Evolutionary conservation across 2,797 vertebrate species (phyloP), one percentile per base, ranked within the genome.

Genomic region (Emydoidea blandingii): DNA sequence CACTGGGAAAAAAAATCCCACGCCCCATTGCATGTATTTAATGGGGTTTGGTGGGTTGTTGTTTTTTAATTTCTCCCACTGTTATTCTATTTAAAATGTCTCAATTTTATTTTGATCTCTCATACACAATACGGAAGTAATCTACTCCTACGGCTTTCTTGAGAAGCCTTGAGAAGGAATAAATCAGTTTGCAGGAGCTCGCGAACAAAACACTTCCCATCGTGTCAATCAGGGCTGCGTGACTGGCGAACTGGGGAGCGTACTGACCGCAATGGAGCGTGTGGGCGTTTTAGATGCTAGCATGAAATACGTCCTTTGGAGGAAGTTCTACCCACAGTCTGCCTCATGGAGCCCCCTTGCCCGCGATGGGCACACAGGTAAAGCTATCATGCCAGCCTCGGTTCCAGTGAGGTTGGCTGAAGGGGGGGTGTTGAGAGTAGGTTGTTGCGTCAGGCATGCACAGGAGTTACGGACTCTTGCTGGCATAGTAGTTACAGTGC

Each of bases 71-170:
- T 44, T 74, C 72, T 74, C 72, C 41, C 62, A 65, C 65, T 72
- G n/a, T 76, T 86, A 27, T 91, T 90, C 93, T 95, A n/a, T 88
- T 90, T 94, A 94, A 81, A 97, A 89, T 96, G 82, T 89, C 79
- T 86, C 88, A 44, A 50, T 88, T 96, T 96, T 96, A 93, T 91
- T 94, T 95, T 93, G 94, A 96, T 94, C 87, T 95, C 79, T 91
- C 88, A 65, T 81, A 83, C 5, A 19, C 84, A 78, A 86, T 91
- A 79, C 74, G 86, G 87, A 87, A 16, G 81, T 79, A 53, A 91
- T 82, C 87, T 76, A 94, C 85, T 93, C 86, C 92, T 95, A 74
- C 94, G 91, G 85, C 86, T 80, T 93, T 92, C 74, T 93, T 14
- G 90, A 81, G 81, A 93, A 87, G 88, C 90, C 41, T 59, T 85